phyloP scores from a whole-genome alignment of 1,140 invertebrate genomes.

The Pachyrhynchus sulphureomaculatus region DNA sequence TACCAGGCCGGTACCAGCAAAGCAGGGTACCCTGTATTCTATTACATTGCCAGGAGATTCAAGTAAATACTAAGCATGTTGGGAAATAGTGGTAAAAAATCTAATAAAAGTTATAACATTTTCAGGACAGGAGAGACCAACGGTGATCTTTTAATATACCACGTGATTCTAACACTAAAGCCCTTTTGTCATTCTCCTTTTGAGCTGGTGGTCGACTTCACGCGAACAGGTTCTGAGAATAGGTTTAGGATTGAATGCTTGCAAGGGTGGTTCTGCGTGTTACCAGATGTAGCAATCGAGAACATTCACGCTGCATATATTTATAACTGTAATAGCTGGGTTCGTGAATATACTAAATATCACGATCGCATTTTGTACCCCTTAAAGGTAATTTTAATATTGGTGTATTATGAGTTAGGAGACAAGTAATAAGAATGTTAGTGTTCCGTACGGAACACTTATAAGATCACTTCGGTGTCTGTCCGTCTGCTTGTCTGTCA shows the following conservation, averaged over 20 bases:
- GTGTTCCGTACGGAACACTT: no score
- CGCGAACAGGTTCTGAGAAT: constrained; percentile 90
- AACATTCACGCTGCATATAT: constrained; percentile 93
- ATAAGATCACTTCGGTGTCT: no score
- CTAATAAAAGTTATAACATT: constrained; percentile 31
- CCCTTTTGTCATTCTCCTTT: constrained; percentile 95
- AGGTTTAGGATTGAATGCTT: constrained; percentile 92
- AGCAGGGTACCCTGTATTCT: constrained; percentile 92
- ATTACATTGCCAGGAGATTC: constrained; percentile 95
- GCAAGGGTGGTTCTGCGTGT: constrained; percentile 97
- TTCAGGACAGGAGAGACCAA: constrained; percentile 92
- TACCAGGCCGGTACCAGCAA: constrained; percentile 95
- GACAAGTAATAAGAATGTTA: no score
- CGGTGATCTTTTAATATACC: constrained; percentile 93
- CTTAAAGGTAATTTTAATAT: constrained; percentile 64
- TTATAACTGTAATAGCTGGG: constrained; percentile 98
- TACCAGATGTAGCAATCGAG: constrained; percentile 90
- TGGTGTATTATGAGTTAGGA: not conserved
- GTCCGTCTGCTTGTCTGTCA: no score
- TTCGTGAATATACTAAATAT: constrained; percentile 95
- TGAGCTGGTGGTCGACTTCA: constrained; percentile 95
- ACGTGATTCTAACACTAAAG: constrained; percentile 94
- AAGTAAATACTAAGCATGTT: constrained; percentile 60
- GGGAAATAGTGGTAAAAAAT: not conserved
- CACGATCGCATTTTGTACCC: constrained; percentile 91